phyloP scores from a whole-genome alignment of 2,888 invertebrate genomes.

The Acanthacorydalis orientalis region DNA sequence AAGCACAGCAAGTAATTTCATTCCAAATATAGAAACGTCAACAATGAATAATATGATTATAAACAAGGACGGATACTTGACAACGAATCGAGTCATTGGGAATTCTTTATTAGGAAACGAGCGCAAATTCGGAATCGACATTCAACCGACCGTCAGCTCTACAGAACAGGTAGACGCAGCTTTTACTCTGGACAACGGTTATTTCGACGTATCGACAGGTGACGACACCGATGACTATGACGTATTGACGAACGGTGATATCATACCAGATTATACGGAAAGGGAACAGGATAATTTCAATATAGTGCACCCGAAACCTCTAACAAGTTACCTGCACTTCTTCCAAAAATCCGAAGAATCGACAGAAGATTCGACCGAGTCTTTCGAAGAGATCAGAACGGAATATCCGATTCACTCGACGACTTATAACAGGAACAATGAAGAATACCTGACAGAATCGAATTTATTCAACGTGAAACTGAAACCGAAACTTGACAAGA shows the following conservation, averaged over 20 bases:
- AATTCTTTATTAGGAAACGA: not conserved
- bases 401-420: not conserved
- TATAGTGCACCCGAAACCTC: conserved; percentile 3
- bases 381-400: not conserved
- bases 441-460: conserved; percentile 3
- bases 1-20: too few relatives aligned
- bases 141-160: too few relatives aligned
- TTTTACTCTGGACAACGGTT: too few relatives aligned
- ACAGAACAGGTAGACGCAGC: too few relatives aligned
- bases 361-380: not conserved
- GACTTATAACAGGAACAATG: not conserved
- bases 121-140: too few relatives aligned
- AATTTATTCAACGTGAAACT: conserved; percentile 11
- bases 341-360: not conserved
- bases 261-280: not conserved
- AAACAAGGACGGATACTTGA: not conserved
- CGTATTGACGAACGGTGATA: not conserved
- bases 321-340: conserved; percentile 3
- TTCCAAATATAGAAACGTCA: not conserved
- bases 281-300: conserved; percentile 2
- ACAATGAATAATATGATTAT: not conserved
- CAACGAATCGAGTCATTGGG: not conserved
- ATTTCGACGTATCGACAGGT: not conserved
- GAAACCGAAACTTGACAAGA: conserved; percentile 10
- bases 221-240: not conserved